Evolutionary conservation across 1,140 invertebrate species (phyloP).

Genomic region (Drosophila bocki): DNA sequence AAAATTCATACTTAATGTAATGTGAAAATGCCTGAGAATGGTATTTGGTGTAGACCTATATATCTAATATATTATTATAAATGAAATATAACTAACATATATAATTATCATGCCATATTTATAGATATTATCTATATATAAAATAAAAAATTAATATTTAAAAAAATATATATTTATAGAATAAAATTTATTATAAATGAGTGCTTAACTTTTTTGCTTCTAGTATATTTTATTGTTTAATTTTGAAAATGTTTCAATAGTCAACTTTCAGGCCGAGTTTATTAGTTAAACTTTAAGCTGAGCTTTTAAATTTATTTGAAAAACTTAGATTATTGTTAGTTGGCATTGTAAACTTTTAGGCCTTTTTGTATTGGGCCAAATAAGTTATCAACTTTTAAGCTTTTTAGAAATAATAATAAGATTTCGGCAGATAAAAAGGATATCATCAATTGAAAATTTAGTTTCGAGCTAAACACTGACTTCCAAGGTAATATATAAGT

Average conservation of each 20-base stretch:
- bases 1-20: too few relatives aligned
- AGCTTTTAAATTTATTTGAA: neutral
- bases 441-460: neutral
- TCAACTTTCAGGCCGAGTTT: constrained; percentile 7
- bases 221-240: neutral
- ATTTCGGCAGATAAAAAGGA: too few relatives aligned
- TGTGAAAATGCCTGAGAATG: too few relatives aligned
- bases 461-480: neutral
- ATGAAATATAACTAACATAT: too few relatives aligned
- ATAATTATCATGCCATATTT: too few relatives aligned
- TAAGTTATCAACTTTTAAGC: neutral
- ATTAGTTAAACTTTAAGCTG: neutral
- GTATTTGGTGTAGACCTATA: too few relatives aligned
- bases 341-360: constrained; percentile 16
- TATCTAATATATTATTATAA: too few relatives aligned
- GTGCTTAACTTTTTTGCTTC: too few relatives aligned
- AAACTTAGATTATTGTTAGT: constrained; percentile 3
- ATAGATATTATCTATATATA: too few relatives aligned
- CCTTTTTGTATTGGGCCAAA: neutral
- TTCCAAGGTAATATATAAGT: neutral
- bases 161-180: too few relatives aligned
- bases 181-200: too few relatives aligned
- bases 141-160: too few relatives aligned
- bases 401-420: neutral
- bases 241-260: neutral